Evolutionary conservation across 2,797 vertebrate genomes (phyloP), one percentile per base, ranked within the genome.

Genomic region (Sebastiscus albofasciatus): DNA sequence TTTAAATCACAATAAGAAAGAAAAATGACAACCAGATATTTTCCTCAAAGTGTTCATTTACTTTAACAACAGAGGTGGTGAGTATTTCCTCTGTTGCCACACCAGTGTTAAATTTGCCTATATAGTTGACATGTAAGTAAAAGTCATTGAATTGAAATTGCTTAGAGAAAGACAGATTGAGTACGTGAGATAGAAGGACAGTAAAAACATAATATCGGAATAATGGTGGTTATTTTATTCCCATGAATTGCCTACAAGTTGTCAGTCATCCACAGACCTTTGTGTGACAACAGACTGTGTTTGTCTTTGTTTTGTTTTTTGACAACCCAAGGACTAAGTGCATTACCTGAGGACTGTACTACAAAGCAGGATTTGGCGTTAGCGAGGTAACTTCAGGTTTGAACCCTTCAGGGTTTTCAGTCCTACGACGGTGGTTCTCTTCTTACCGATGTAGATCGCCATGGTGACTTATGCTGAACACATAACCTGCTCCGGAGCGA

Each of bases 201-300:
- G 8, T 55, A 27, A 7, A 24, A n/a, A 56, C 29, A 46, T 34
- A 52, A 16, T 16, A 8, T 7, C 34, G 42, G 26, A 33, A 72
- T 75, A 77, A 67, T 68, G 56, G 14, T 39, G 39, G 56, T 67
- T 33, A 11, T 71, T 67, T 60, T 71, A 69, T 64, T 76, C 14
- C 59, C 22, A 24, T 59, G 7, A 7, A 42, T 61, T 61, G 8
- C 14, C 7, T 54, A 22, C 3, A 20, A 9, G 18, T 3, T 60
- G 52, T 67, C 5, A 56, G 27, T 8, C 18, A 29, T 60, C 6
- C 6, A 2, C 24, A 2, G 14, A 58, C 20, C 29, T 26, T 64
- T 46, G 42, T 46, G 42, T 16, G 16, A 46, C 42, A 46, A 0
- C 16, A 46, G 42, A 1, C 42, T 46, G 16, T 46, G 42, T 46